Base-by-base conservation (phyloP, 92 coral and sea anemone genomes). In the Heteractis magnifica region DNA sequence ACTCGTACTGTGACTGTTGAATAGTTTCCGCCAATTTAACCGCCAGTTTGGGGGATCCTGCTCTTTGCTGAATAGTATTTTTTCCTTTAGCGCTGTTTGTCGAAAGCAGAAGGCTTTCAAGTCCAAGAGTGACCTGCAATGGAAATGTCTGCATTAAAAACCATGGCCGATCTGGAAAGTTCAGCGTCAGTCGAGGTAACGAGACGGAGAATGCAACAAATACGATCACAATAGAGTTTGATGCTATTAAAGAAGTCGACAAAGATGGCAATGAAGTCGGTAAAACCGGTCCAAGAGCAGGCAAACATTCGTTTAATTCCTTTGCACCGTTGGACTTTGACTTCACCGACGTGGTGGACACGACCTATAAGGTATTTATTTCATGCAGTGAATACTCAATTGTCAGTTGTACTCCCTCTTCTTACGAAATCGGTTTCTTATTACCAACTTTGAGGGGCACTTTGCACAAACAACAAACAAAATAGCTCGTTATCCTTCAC, bases 151-250 rank as follows among this genome's bases (percentile, higher is more conserved):
- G 56, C 13, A 20, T 74, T 6, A 71, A 56, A 53, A 71, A 70
- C 71, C 75, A 68, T 52, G 88, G 88, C 6, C 60, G 18, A 19
- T 85, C 88, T 14, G 88, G 88, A 52, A 85, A 85, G 52, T 78
- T 85, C 50, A 68, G 52, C 19, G 53, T 78, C 58, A 85, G 56
- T 8, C 21, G 59, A 20, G 84, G 84, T 44, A 81, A 81, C 62
- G 55, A 70, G 58, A 70, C 77, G 11, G 56, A 78, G 19, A 8
- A 18, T 65, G 82, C 79, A 18, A 48, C 53, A 19, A 65, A 84
- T 62, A 56, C 56, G 6, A 72, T 86, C 62, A 74, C 80, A 19
- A 51, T 79, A 68, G 59, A 56, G 20, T 77, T 86, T 19, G 89
- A 86, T 16, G n/a, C 56, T 4, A 73, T 86, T n/a, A 9, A 34